These are phyloP conservation scores for Pseudorasbora parva DNA, from an alignment of 2,113 vertebrate genomes.

Conservation along the genomic window DNA sequence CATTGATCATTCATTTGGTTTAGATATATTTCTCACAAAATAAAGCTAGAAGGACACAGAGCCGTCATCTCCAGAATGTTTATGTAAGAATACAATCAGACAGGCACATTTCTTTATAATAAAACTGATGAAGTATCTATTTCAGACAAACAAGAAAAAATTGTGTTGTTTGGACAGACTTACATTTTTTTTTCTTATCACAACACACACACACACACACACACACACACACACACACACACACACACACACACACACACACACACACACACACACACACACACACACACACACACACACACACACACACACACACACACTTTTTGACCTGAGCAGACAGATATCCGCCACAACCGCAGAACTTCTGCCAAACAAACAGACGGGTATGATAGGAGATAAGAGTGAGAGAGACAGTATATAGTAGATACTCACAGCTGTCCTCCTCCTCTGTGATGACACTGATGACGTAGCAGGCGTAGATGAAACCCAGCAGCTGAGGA, in stretches of 20 bases:
- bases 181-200: background rate
- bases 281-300: conserved; percentile 13
- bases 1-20: background rate
- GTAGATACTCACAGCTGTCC: conserved; percentile 82
- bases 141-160: background rate
- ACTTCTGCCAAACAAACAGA: conserved; percentile 16
- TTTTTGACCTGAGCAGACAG: background rate
- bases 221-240: background rate
- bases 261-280: conserved; percentile 3
- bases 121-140: background rate
- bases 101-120: background rate
- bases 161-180: background rate
- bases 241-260: background rate
- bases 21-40: background rate
- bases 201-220: conserved; percentile 8
- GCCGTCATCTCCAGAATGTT: background rate
- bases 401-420: too few species aligned
- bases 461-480: conserved; percentile 79
- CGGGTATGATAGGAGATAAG: background rate
- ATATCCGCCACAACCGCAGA: conserved; percentile 7
- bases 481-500: conserved; percentile 79
- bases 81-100: background rate
- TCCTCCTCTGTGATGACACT: conserved; percentile 81
- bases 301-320: background rate
- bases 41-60: background rate